These are phyloP conservation scores for Listronotus bonariensis DNA, from an alignment of 1,140 invertebrate species.

Conservation along the genomic window DNA sequence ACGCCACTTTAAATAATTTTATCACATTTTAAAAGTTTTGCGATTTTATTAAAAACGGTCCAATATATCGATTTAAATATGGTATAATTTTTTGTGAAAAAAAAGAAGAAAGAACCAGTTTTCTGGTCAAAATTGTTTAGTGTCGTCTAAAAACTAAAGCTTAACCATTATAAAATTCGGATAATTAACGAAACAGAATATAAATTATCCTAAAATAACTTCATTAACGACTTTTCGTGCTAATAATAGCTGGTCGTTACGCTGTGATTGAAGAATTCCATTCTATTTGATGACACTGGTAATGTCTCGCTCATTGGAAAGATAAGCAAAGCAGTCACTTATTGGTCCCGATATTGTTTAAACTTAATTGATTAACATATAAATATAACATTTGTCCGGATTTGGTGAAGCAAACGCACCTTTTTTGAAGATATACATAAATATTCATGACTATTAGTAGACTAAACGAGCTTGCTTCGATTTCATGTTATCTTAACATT, in stretches of 20 bases:
- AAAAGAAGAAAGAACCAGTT: too few relatives aligned
- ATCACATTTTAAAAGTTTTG: too few relatives aligned
- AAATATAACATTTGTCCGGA: neutral
- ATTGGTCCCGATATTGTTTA: slow-evolving; percentile 5
- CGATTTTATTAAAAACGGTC: too few relatives aligned
- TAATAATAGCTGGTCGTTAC: slow-evolving; percentile 4
- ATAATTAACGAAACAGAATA: slow-evolving; percentile 12
- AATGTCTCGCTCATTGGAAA: neutral
- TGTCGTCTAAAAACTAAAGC: neutral
- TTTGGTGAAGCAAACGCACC: too few relatives aligned
- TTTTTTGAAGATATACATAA: too few relatives aligned
- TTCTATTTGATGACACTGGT: neutral
- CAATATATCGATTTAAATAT: too few relatives aligned
- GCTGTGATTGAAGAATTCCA: neutral
- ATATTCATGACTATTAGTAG: too few relatives aligned
- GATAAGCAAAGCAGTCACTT: slow-evolving; percentile 14
- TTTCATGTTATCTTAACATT: too few relatives aligned
- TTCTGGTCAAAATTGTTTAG: too few relatives aligned
- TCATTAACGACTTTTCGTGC: slow-evolving; percentile 17
- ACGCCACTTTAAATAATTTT: too few relatives aligned
- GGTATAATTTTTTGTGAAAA: too few relatives aligned
- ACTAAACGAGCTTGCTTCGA: too few relatives aligned
- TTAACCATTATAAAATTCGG: neutral
- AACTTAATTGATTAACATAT: slow-evolving; percentile 18
- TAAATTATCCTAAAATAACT: slow-evolving; percentile 11